phyloP scores from a whole-genome alignment of 2,113 vertebrate species.

The Vidua chalybeata region DNA sequence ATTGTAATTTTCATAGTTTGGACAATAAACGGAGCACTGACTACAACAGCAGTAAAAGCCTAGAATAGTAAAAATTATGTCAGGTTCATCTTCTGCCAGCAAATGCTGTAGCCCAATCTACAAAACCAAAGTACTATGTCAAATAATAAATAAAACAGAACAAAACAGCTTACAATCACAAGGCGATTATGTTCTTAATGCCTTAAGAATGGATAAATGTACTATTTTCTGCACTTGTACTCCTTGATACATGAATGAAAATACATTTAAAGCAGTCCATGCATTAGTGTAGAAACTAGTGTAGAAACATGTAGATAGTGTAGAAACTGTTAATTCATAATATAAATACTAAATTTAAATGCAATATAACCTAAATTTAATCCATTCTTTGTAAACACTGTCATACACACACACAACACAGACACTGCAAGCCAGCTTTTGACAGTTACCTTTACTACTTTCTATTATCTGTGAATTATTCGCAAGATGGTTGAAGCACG shows the following conservation, averaged over 20 bases:
- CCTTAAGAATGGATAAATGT: slow-evolving; percentile 29
- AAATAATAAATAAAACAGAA: slow-evolving; percentile 53
- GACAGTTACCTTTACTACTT: not conserved
- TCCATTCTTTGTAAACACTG: not conserved
- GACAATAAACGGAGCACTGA: not conserved
- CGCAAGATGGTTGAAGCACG: not conserved
- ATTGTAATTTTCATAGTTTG: not conserved
- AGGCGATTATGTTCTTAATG: slow-evolving; percentile 57
- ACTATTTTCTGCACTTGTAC: slow-evolving; percentile 24
- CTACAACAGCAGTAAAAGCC: not conserved
- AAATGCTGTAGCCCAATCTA: not conserved
- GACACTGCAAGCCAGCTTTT: not conserved
- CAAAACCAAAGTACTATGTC: not conserved
- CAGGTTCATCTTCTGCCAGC: not conserved
- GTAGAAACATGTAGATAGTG: too few species aligned
- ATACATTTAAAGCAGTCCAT: not conserved
- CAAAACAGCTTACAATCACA: slow-evolving; percentile 22
- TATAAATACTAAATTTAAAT: not conserved
- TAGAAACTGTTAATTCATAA: not conserved
- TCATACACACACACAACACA: not conserved
- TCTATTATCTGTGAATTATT: not conserved
- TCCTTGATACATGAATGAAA: slow-evolving; percentile 1
- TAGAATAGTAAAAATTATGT: not conserved
- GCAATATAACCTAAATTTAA: not conserved
- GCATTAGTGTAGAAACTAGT: not conserved